phyloP scores from a whole-genome alignment of 1,140 invertebrate genomes.

The Eupeodes corollae region DNA sequence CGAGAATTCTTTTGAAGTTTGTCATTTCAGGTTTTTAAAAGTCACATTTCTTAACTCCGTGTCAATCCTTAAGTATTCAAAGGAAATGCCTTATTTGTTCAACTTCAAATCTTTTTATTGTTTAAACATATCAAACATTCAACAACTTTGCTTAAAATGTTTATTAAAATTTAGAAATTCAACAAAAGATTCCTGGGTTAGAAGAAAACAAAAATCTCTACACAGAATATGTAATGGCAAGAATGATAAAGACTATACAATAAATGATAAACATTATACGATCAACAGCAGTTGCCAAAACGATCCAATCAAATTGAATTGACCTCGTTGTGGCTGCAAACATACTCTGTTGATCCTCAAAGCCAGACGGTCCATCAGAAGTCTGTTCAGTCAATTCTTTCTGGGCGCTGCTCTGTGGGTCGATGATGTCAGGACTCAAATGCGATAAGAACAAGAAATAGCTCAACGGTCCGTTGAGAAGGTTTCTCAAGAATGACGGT shows the following conservation, averaged over 20 bases:
- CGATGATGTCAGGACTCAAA: slow-evolving; percentile 15
- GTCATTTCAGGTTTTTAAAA: no score
- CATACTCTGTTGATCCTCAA: slow-evolving; percentile 20
- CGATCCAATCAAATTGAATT: slow-evolving; percentile 48
- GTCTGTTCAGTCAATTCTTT: slow-evolving; percentile 19
- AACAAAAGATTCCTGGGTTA: no score
- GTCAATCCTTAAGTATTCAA: no score
- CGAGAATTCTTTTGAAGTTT: no score
- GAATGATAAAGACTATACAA: slow-evolving; percentile 37
- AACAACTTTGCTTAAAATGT: no score
- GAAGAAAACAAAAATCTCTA: slow-evolving; percentile 10
- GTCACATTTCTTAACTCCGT: no score
- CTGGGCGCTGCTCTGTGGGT: slow-evolving; percentile 7
- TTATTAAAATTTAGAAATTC: no score
- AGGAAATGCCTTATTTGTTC: no score
- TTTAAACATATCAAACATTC: no score
- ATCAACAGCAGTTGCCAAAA: slow-evolving; percentile 49
- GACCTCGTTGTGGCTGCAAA: slow-evolving; percentile 30
- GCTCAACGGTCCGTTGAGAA: slow-evolving; percentile 43
- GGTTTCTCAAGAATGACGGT: slow-evolving; percentile 44
- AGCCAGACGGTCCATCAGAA: slow-evolving; percentile 35
- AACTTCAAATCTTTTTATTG: no score
- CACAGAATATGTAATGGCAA: slow-evolving; percentile 42
- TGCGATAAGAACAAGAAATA: slow-evolving; percentile 40
- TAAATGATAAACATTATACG: slow-evolving; percentile 47